Evolutionary conservation across 2,888 invertebrate species (phyloP).

Genomic region (Isoperla grammatica): DNA sequence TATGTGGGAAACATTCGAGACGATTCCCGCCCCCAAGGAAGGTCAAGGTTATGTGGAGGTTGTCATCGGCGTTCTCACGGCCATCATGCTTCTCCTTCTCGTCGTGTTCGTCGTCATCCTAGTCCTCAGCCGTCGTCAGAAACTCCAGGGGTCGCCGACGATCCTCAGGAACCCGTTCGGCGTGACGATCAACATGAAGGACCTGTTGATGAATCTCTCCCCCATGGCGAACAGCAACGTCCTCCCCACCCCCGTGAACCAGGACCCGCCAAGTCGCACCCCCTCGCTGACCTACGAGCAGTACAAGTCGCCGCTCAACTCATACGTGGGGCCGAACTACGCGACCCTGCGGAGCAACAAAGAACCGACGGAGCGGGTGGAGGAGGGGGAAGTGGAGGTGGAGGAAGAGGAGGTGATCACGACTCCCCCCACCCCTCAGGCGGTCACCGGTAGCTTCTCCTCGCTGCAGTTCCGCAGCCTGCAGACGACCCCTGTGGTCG

Average conservation of each 20-base stretch:
- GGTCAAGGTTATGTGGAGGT: conserved; percentile 55
- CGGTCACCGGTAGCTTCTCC: conserved; percentile 31
- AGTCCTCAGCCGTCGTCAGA: conserved; percentile 53
- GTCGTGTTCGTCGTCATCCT: conserved; percentile 58
- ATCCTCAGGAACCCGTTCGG: conserved; percentile 56
- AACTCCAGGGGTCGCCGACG: conserved; percentile 53
- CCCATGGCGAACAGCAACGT: conserved; percentile 46
- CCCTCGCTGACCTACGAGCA: conserved; percentile 44
- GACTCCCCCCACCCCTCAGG: conserved; percentile 21
- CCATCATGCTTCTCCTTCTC: conserved; percentile 57
- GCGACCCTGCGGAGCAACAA: conserved; percentile 44
- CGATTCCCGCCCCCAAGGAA: conserved; percentile 53
- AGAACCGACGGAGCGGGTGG: conserved; percentile 5
- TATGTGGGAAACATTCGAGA: conserved; percentile 50
- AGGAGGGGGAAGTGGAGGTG: background rate
- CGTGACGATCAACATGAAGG: conserved; percentile 63
- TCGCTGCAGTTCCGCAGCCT: conserved; percentile 43
- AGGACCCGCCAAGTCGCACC: conserved; percentile 41
- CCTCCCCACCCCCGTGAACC: conserved; percentile 42
- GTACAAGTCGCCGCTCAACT: conserved; percentile 50
- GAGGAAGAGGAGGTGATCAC: background rate
- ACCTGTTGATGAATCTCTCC: conserved; percentile 53
- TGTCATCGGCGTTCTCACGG: conserved; percentile 58
- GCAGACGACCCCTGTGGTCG: conserved; percentile 42
- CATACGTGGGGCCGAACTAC: conserved; percentile 50